Evolutionary conservation across 2,888 invertebrate species (phyloP), one percentile per base, ranked within the genome.

Genomic region (Andrena haemorrhoa): DNA sequence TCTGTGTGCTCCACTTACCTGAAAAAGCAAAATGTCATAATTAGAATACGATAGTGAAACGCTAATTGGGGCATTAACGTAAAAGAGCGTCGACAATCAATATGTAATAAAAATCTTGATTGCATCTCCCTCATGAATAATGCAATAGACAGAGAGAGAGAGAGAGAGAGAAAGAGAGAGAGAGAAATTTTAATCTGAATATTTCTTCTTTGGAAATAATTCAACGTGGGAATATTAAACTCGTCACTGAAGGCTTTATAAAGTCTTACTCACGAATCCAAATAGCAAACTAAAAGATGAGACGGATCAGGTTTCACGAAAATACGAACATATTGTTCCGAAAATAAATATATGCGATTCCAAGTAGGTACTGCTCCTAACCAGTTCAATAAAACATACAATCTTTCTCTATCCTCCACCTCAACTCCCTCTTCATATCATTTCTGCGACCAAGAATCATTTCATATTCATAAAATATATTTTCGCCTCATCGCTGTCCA

Each of bases 381-480:
- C 2, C 26, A 23, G 26, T 56, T 23, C 23, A 10, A 10, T 26
- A 26, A 56, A 56, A 56, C 26, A 23, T 12, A 56, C 64, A 20
- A 20, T 33, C 51, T 6, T 10, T 35, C 16, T 12, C 35, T 16
- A 26, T 56, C 23, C 35, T 16, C 26, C 16, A 12, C 5, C 23
- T 35, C 16, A n/a, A 16, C 56, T 5, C 56, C 16, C 35, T 12
- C n/a, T 53, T n/a, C 1, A 23, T 16, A 33, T 26, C 16, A 10
- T 58, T 65, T 31, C 20, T 20, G 6, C 23, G 66, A 56, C 58
- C 31, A 5, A 6, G 12, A 10, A 16, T 16, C 72, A 53, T 58
- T 74, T 23, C 41, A 16, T 74, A 74, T 74, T 74, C 56, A 49
- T 61, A 49, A 61, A 71, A 71, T 33, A 70, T 41, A 20, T 56